Evolutionary conservation across 2,113 vertebrate species (phyloP).

Genomic region (Melanotaenia duboulayi): DNA sequence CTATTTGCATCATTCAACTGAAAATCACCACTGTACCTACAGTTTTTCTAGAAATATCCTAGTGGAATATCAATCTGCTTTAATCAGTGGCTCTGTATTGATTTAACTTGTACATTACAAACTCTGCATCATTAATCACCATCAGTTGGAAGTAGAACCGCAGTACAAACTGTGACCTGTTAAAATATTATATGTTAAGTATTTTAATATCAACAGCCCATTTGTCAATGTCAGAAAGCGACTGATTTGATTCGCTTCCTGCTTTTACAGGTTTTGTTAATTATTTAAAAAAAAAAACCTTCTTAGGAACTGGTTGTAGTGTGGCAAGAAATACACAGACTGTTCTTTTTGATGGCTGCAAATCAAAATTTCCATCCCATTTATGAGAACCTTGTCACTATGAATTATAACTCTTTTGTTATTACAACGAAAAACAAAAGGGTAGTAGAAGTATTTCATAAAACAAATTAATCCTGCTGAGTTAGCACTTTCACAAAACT

Average conservation of each 20-base stretch:
- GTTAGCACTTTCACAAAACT: too few species aligned
- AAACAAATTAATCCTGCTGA: not conserved
- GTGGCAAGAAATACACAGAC: not conserved
- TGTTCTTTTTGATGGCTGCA: not conserved
- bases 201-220: not conserved
- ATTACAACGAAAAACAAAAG: not conserved
- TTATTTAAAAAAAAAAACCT: not conserved
- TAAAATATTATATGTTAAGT: conserved; percentile 44
- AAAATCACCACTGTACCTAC: not conserved
- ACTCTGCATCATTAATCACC: conserved; percentile 46
- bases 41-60: not conserved
- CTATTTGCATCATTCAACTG: not conserved
- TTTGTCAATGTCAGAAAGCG: conserved; percentile 47
- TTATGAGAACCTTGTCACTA: not conserved
- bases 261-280: conserved; percentile 18
- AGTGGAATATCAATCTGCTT: not conserved
- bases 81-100: conserved; percentile 31
- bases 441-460: not conserved
- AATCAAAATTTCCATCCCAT: not conserved
- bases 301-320: not conserved
- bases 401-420: not conserved
- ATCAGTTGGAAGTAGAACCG: conserved; percentile 19
- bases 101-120: conserved; percentile 20
- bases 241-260: not conserved
- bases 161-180: conserved; percentile 44